Conservation (phyloP, 2,113 vertebrate genomes). For the Hyperopisus bebe region DNA sequence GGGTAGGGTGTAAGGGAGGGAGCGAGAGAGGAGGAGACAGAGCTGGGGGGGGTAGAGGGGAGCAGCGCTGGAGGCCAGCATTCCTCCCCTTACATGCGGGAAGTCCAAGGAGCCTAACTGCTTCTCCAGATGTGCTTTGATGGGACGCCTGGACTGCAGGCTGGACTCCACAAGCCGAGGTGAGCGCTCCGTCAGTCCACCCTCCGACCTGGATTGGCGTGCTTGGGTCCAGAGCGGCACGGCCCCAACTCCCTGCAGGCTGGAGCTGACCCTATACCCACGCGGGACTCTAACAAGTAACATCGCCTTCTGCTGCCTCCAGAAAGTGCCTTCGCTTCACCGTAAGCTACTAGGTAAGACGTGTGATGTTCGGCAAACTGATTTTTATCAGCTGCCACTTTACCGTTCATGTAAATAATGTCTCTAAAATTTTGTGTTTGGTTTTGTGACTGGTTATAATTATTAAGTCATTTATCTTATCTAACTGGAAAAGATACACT, state of each 20-base stretch:
- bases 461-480: background rate
- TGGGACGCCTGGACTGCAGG: constrained; percentile 23
- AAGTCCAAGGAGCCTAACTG: constrained; percentile 27
- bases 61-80: constrained; percentile 39
- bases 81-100: constrained; percentile 46
- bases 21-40: background rate
- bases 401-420: background rate
- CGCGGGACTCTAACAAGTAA: background rate
- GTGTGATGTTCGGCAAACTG: background rate
- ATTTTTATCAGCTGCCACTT: background rate
- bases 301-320: background rate
- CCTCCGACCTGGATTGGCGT: background rate
- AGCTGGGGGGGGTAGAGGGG: constrained; percentile 30
- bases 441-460: background rate
- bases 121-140: constrained; percentile 41
- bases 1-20: background rate
- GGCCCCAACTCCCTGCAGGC: background rate
- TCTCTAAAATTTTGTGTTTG: background rate
- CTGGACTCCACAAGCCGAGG: constrained; percentile 24
- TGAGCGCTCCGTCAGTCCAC: constrained; percentile 12
- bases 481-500: background rate
- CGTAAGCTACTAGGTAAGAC: background rate
- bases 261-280: background rate
- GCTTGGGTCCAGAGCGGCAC: background rate
- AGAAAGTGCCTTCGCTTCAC: background rate